Evolutionary conservation across 2,888 invertebrate genomes (phyloP), one percentile per base, ranked within the genome.

Genomic region (Amblyjoppa fuscipennis): DNA sequence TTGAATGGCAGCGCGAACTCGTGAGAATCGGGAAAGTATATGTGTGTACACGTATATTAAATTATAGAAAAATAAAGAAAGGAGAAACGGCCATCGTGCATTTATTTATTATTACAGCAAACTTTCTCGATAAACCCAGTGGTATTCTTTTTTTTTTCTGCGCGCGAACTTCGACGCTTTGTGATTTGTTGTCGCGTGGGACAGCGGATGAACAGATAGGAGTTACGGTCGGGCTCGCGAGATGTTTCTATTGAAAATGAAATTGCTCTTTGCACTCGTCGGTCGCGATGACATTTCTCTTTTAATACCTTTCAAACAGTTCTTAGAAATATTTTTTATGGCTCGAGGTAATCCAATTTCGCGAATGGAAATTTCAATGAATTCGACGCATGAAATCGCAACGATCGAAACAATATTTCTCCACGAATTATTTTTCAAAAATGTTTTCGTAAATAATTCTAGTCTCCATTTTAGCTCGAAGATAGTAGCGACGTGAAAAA

Each of bases 191-290:
- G 7, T 25, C 25, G 25, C 56, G 7, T 56, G 56, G 56, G 20
- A 56, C 25, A 56, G 20, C 56, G 56, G 56, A 56, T 25, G 20
- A 9, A 56, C 11, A 11, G 20, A 11, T 7, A 1, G 56, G 25
- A 53, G 53, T 56, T 56, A 25, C 9, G 7, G 20, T 56, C 25
- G 56, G 20, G 25, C 56, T 7, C 56, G 20, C 56, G 20, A 56
- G 20, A 56, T 11, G 25, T 56, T 41, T 41, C 20, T 9, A 9
- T 25, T 56, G 56, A 56, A 56, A 56, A 56, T 56, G 56, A 25
- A 56, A 56, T 56, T 56, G 56, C 56, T 25, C 25, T 25, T 56
- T 56, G 20, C 56, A 56, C 56, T 56, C 56, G 56, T 20, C 56
- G 25, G 25, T 56, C 25, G 25, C 20, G 7, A 9, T 41, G 11